Conservation (phyloP, 2,888 invertebrate species). For the Bhutanitis thaidina region DNA sequence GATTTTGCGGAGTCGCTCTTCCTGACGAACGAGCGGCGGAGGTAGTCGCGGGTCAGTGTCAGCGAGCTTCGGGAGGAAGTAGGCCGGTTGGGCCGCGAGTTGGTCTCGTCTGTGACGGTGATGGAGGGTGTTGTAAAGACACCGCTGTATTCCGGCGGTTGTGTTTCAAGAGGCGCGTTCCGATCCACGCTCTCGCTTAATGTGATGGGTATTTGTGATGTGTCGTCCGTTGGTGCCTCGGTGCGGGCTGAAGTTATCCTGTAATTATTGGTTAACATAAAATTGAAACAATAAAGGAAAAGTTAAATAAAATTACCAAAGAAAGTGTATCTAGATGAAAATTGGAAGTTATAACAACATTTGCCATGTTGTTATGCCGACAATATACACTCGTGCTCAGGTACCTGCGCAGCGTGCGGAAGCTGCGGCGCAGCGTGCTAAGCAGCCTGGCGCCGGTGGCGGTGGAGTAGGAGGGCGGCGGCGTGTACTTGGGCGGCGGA, state of each 20-base stretch:
- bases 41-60: conserved; percentile 54
- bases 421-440: conserved; percentile 88
- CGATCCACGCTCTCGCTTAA: conserved; percentile 65
- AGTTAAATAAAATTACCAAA: no score
- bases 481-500: conserved; percentile 95
- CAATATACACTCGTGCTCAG: no score
- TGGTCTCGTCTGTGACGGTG: conserved; percentile 56
- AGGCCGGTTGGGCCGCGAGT: conserved; percentile 34
- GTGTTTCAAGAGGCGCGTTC: conserved; percentile 42
- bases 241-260: conserved; percentile 60
- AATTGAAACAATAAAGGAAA: background rate
- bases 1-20: conserved; percentile 66
- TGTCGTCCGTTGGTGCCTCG: conserved; percentile 43
- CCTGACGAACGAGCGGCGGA: conserved; percentile 62
- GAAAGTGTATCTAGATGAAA: no score
- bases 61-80: conserved; percentile 53
- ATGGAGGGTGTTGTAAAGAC: conserved; percentile 46
- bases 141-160: conserved; percentile 26
- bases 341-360: no score
- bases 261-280: conserved; percentile 14
- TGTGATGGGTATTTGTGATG: conserved; percentile 61
- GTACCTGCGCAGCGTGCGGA: conserved; percentile 81
- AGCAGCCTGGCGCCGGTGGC: conserved; percentile 92
- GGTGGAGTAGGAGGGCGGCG: conserved; percentile 95
- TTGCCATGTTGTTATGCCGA: no score